phyloP scores from a whole-genome alignment of 2,888 invertebrate genomes.

The Bombylius major region DNA sequence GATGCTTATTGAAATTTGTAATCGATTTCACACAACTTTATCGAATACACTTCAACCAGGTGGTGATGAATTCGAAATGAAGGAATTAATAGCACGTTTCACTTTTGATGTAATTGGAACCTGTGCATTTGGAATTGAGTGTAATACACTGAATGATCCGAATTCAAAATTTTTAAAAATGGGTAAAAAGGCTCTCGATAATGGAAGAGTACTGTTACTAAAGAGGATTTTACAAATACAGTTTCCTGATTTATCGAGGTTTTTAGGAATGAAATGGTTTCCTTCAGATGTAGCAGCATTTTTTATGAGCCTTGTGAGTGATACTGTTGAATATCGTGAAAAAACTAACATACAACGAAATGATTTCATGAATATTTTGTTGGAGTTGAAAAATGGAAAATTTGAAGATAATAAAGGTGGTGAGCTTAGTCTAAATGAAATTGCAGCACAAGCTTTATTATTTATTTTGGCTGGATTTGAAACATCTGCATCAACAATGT shows the following conservation, averaged over 20 bases:
- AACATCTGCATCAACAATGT: slow-evolving; percentile 35
- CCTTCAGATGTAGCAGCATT: slow-evolving; percentile 21
- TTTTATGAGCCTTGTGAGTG: slow-evolving; percentile 31
- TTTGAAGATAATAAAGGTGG: too few relatives aligned
- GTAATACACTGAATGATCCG: slow-evolving; percentile 34
- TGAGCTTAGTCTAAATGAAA: slow-evolving; percentile 4
- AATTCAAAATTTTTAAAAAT: slow-evolving; percentile 27
- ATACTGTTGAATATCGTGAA: slow-evolving; percentile 20
- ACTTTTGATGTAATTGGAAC: slow-evolving; percentile 40
- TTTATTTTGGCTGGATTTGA: slow-evolving; percentile 39
- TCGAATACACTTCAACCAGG: slow-evolving; percentile 4
- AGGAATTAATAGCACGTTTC: slow-evolving; percentile 33
- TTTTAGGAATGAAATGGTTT: background rate
- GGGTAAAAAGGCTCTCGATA: slow-evolving; percentile 16
- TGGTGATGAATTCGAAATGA: slow-evolving; percentile 25
- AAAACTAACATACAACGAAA: slow-evolving; percentile 20
- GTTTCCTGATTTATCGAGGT: slow-evolving; percentile 5
- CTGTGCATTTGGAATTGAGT: slow-evolving; percentile 37
- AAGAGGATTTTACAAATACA: slow-evolving; percentile 7
- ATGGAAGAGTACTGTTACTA: slow-evolving; percentile 1
- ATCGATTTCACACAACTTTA: slow-evolving; percentile 15
- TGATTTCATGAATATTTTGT: slow-evolving; percentile 24
- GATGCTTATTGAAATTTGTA: slow-evolving; percentile 23
- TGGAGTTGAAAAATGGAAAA: slow-evolving; percentile 20
- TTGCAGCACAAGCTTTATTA: slow-evolving; percentile 36